Evolutionary conservation across 2,888 invertebrate species (phyloP).

Genomic region (Troides helena): DNA sequence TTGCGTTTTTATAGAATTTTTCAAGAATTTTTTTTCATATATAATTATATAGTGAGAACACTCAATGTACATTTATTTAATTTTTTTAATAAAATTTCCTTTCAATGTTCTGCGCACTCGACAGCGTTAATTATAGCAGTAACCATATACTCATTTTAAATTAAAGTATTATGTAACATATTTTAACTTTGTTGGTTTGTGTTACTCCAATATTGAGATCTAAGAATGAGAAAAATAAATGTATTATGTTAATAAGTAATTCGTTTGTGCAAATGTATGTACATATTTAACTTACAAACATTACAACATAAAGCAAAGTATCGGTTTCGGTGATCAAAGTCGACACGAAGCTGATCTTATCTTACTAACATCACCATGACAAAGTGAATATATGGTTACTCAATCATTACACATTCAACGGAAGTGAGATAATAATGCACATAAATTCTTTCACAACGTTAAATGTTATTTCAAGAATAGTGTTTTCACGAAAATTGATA

Average conservation of each 20-base stretch:
- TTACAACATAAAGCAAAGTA: constrained; percentile 15
- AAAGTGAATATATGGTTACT: neutral
- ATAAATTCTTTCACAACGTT: neutral
- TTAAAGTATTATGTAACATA: neutral
- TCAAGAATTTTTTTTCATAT: neutral
- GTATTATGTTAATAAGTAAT: neutral
- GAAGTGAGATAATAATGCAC: neutral
- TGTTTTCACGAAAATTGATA: neutral
- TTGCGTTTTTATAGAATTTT: too few species aligned
- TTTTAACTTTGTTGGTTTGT: neutral
- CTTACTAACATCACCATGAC: constrained; percentile 7
- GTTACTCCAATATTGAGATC: neutral
- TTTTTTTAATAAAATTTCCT: neutral
- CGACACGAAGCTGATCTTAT: constrained; percentile 6
- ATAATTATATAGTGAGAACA: neutral
- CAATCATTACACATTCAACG: neutral
- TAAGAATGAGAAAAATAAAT: neutral
- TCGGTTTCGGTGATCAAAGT: constrained; percentile 4
- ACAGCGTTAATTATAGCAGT: neutral
- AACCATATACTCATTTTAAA: neutral
- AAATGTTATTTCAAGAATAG: neutral
- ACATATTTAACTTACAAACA: constrained; percentile 16
- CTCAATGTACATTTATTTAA: neutral
- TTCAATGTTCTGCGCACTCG: neutral
- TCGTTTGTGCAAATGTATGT: constrained; percentile 12